Evolutionary conservation across 2,888 invertebrate species (phyloP), one percentile per base, ranked within the genome.

Genomic region (Drosophila diplacantha): DNA sequence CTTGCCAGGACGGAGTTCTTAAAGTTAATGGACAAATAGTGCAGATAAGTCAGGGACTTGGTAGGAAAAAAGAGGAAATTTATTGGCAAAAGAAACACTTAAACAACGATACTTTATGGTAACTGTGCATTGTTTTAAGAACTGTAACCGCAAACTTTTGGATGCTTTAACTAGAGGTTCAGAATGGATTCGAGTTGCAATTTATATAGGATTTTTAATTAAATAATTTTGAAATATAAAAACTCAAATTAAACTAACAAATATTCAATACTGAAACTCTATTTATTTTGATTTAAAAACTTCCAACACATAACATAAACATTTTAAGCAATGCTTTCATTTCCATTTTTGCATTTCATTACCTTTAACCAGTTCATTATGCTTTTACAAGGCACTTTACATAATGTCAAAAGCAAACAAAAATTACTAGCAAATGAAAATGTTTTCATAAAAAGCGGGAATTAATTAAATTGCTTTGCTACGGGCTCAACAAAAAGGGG

Each of bases 1-100:
- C 67, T 71, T 69, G 67, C 46, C 29, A 14, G 71, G 14, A 53
- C 39, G 37, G 29, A 53, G 43, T 46, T 47, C 69, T 32, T 55
- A 35, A 60, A 54, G 68, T 50, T 65, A 70, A 71, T 73, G 63
- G 49, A 47, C 49, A 58, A 57, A 31, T 43, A 53, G 43, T 43
- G 22, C 26, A 41, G 56, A 50, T 50, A 35, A 29, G 50, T 20
- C 35, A 35, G 38, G 22, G 14, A 57, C 31, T 31, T 16, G 53
- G 34, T 9, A 18, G 41, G 26, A 8, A 18, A 37, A 38, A 9
- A 18, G 1, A 0, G 14, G 4, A 12, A 39, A 32, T 41, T 57
- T 39, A 32, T 16, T 26, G 31, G 22, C 12, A 16, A 32, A 16
- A 20, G 14, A 12, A 8, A 12, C 14, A 14, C 53, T 20, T 9